Evolutionary conservation across 2,797 vertebrate genomes (phyloP).

Genomic region (Acropternis orthonyx): DNA sequence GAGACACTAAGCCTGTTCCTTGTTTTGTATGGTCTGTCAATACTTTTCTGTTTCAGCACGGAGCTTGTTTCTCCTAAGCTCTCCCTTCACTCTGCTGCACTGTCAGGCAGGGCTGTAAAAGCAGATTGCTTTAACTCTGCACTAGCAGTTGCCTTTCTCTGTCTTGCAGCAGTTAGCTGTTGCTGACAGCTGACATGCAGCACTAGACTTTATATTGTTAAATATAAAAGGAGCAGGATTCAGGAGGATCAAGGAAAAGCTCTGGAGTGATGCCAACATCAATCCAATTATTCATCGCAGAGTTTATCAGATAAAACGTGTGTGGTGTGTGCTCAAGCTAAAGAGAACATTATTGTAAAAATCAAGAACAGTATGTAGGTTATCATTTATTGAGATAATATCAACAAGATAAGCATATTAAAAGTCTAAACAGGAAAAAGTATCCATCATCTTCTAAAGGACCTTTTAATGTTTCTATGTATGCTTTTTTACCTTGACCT

Average conservation of each 20-base stretch:
- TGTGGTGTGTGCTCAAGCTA: rapidly evolving
- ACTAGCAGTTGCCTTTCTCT: neutral
- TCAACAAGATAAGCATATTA: neutral
- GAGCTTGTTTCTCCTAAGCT: neutral
- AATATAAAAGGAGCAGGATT: neutral
- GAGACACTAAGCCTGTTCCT: neutral
- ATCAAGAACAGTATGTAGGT: neutral
- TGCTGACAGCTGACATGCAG: neutral
- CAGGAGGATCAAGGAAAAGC: neutral
- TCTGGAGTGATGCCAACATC: neutral
- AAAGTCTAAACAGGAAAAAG: neutral
- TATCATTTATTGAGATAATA: neutral
- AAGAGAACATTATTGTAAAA: rapidly evolving
- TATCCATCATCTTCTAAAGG: neutral
- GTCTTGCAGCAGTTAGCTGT: neutral
- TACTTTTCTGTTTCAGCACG: neutral
- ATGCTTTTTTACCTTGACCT: neutral
- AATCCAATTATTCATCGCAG: neutral
- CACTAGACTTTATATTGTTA: neutral
- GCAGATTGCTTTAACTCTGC: neutral
- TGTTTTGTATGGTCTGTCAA: neutral
- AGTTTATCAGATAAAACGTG: neutral
- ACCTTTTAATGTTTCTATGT: neutral
- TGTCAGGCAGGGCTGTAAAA: neutral
- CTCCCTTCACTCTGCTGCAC: neutral